A percentile compares a stretch with the other conserved stretches of the same genome.
Evolutionary conservation across 2,113 vertebrate genomes (phyloP).

Genomic region (Brachionichthys hirsutus): DNA sequence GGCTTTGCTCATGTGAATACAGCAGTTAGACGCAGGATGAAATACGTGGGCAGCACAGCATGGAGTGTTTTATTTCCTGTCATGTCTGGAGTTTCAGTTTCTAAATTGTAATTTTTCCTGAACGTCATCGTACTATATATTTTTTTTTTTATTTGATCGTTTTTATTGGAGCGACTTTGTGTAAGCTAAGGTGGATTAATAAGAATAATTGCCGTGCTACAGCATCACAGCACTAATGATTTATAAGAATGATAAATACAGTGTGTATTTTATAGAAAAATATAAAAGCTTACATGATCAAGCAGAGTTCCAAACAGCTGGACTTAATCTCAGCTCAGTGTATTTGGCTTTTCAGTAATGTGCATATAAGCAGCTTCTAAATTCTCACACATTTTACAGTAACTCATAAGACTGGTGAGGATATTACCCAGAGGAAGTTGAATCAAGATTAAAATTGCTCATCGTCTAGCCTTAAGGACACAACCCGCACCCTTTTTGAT

Average conservation of each 20-base stretch:
- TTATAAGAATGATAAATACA: conserved; percentile 9
- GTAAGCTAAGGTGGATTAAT: too few species aligned
- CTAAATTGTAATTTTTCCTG: too few species aligned
- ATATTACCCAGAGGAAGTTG: neutral
- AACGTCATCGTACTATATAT: too few species aligned
- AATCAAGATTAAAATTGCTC: neutral
- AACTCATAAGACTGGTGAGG: neutral
- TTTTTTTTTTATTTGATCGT: too few species aligned
- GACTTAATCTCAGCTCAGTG: neutral
- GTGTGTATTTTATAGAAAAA: neutral
- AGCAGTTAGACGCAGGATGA: too few species aligned
- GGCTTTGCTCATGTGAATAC: too few species aligned
- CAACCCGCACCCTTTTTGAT: conserved; percentile 9
- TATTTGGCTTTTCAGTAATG: neutral
- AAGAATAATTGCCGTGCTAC: neutral
- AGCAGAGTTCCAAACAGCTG: neutral
- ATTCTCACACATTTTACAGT: neutral
- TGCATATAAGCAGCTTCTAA: neutral
- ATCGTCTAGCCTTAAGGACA: too few species aligned
- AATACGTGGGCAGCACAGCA: too few species aligned
- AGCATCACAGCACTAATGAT: conserved; percentile 31
- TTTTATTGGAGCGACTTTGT: too few species aligned
- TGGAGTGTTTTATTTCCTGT: too few species aligned
- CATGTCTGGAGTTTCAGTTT: too few species aligned
- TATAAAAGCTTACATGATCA: conserved; percentile 1